Conservation (phyloP, 1,140 invertebrate genomes). For the Micrasema minimum region DNA sequence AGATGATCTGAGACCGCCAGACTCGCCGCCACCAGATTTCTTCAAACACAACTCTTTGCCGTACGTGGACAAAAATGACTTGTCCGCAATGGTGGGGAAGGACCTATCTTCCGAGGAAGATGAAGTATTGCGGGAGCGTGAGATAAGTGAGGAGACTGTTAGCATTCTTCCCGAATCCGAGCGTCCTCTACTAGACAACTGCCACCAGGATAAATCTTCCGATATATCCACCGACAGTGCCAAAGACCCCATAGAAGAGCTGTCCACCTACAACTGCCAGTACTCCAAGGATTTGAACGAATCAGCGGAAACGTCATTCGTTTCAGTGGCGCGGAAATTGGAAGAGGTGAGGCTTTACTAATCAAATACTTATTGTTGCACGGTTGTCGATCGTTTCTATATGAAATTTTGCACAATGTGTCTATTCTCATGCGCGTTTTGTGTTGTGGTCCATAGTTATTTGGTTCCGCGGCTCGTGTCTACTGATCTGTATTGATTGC, state of each 20-base stretch:
- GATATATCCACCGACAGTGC: not conserved
- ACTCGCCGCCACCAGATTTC: conserved; percentile 58
- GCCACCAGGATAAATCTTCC: no score
- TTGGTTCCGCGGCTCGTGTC: conserved; percentile 16
- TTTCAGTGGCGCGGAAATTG: conserved; percentile 50
- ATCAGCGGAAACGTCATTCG: conserved; percentile 41
- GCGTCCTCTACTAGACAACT: no score
- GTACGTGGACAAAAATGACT: conserved; percentile 33
- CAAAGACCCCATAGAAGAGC: not conserved
- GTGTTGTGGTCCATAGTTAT: conserved; percentile 7
- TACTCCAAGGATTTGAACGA: conserved; percentile 18
- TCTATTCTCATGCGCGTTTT: conserved; percentile 26
- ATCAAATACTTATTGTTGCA: conserved; percentile 23
- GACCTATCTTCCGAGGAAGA: conserved; percentile 12
- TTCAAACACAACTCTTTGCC: conserved; percentile 62
- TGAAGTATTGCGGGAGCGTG: not conserved
- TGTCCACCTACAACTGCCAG: conserved; percentile 7
- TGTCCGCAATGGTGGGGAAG: not conserved
- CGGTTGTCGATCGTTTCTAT: conserved; percentile 41
- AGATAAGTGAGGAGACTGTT: no score
- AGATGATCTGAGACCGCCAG: conserved; percentile 54
- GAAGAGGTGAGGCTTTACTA: conserved; percentile 49
- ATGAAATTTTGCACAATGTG: conserved; percentile 51
- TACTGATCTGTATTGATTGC: conserved; percentile 17
- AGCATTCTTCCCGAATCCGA: no score